Percentiles rank a stretch among this genome's conserved stretches.
phyloP scores from a whole-genome alignment of 1,140 invertebrate genomes.

The Psilanteris sp. region DNA sequence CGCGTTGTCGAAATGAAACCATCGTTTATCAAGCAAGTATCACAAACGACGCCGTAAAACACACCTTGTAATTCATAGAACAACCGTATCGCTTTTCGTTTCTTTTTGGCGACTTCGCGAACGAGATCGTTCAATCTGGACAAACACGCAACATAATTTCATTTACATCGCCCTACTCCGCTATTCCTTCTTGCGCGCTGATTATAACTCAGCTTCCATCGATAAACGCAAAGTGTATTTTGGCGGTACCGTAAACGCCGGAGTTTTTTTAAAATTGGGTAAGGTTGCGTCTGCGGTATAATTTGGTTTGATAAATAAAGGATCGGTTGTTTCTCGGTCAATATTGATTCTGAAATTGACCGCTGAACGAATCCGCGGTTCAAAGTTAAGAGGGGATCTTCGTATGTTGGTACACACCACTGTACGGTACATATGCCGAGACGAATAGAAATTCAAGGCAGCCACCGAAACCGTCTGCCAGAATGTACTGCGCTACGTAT shows the following conservation, averaged over 20 bases:
- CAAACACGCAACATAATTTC: too few species aligned
- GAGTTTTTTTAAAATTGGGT: constrained; percentile 46
- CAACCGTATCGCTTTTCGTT: too few species aligned
- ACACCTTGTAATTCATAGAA: too few species aligned
- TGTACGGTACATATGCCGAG: constrained; percentile 31
- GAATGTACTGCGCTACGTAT: constrained; percentile 68
- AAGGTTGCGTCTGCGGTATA: constrained; percentile 58
- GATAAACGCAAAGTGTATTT: constrained; percentile 44
- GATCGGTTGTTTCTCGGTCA: constrained; percentile 78
- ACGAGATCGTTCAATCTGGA: too few species aligned
- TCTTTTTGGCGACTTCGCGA: too few species aligned
- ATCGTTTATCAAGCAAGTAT: too few species aligned
- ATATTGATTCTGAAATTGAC: constrained; percentile 81
- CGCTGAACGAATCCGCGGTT: constrained; percentile 74
- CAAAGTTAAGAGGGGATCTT: constrained; percentile 48
- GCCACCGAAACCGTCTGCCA: constrained; percentile 64
- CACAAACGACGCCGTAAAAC: too few species aligned
- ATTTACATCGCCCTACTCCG: too few species aligned
- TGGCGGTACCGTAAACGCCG: constrained; percentile 37
- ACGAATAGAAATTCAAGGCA: constrained; percentile 76
- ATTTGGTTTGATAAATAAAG: constrained; percentile 79
- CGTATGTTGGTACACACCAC: constrained; percentile 42
- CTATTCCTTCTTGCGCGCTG: too few species aligned
- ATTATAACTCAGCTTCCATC: not conserved
- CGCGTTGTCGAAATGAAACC: too few species aligned